phyloP scores from a whole-genome alignment of 2,888 invertebrate species.

The Charanyca ferruginea region DNA sequence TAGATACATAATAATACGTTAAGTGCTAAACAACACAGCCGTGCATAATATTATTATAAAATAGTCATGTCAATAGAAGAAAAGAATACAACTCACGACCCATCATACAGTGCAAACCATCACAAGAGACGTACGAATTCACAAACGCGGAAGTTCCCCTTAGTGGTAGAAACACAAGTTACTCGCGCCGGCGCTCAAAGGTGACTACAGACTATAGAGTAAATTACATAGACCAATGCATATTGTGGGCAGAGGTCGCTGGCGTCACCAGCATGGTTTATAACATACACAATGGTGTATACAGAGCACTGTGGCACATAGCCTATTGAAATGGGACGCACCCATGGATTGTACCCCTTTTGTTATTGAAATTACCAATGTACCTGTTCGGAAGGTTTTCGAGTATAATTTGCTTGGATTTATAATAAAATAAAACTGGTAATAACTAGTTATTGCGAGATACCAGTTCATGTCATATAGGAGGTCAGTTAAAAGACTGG shows the following conservation, averaged over 20 bases:
- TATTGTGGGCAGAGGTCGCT: conserved; percentile 41
- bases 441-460: conserved; percentile 31
- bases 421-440: conserved; percentile 24
- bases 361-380: conserved; percentile 29
- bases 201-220: conserved; percentile 60
- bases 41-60: conserved; percentile 26
- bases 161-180: conserved; percentile 42
- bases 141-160: conserved; percentile 27
- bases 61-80: conserved; percentile 25
- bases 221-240: conserved; percentile 36
- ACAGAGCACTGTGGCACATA: neutral
- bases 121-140: conserved; percentile 57
- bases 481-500: conserved; percentile 42
- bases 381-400: neutral
- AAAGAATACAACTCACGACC: conserved; percentile 74
- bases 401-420: conserved; percentile 19
- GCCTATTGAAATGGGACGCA: conserved; percentile 42
- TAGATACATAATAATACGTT: conserved; percentile 5
- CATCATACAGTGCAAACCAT: conserved; percentile 70
- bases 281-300: conserved; percentile 47
- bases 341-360: conserved; percentile 47
- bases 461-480: conserved; percentile 25
- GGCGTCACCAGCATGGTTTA: conserved; percentile 53
- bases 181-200: conserved; percentile 41
- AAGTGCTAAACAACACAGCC: conserved; percentile 8